Base-by-base conservation (phyloP, 2,797 vertebrate species). In the Premnoplex brunnescens region DNA sequence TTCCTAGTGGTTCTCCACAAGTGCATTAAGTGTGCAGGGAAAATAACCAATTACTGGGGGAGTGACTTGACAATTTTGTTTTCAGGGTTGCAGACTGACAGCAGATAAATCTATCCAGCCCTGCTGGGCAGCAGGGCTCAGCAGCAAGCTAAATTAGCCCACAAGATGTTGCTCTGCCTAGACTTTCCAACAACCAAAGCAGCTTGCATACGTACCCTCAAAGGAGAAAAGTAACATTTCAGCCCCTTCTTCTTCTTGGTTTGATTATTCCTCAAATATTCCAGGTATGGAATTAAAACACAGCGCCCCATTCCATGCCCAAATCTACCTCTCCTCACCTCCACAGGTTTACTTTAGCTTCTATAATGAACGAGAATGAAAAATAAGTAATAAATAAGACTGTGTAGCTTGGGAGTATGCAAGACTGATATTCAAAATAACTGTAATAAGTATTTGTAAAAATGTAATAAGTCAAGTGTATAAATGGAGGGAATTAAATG, bases 401-500 rank as follows among this genome's bases (percentile, higher is more conserved):
- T 55, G 14, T 16, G 30, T 24, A 76, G 41, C 79, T 84, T 49
- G 49, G 43, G 30, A 90, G 73, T 55, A 73, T 46, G 59, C 51
- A 87, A 58, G 80, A 73, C 12, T 80, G 60, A 72, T 79, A 59
- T 27, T 93, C 51, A 77, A 91, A 85, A 91, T 91, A 89, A 79
- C 23, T 56, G 46, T 63, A 69, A 58, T 91, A 88, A 96, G 69
- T 79, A 82, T 73, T 91, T 86, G 69, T 84, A 83, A 86, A 91
- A 84, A 78, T 84, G 66, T 63, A 84, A 7, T 85, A 91, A 96
- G 36, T 91, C 73, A 95, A 94, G 80, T 90, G 88, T 93, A 63
- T 89, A 88, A 93, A 95, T 73, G 59, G 71, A 85, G 37, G 55
- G 52, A 94, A 93, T 93, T 78, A 95, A 94, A 95, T 76, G 55